Evolutionary conservation across 2,797 vertebrate species (phyloP).

Genomic region (Australoheros facetus): DNA sequence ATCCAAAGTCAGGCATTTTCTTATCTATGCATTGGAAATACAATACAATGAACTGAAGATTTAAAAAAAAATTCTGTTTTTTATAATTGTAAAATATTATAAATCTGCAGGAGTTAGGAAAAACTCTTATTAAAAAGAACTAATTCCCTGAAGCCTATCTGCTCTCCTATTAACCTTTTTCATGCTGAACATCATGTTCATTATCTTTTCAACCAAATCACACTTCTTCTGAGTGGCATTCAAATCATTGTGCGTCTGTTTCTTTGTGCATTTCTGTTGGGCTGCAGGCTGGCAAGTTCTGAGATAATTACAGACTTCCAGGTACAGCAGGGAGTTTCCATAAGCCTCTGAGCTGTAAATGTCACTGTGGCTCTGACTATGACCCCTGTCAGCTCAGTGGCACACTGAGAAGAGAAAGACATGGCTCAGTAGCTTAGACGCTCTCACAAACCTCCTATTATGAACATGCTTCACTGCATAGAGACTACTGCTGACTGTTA

Average conservation of each 20-base stretch:
- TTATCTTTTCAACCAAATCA: conserved; percentile 12
- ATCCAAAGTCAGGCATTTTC: not conserved
- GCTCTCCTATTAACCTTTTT: conserved; percentile 15
- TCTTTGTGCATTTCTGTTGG: conserved; percentile 20
- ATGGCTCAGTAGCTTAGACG: conserved; percentile 30
- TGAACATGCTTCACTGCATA: not conserved
- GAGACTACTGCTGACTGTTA: not conserved
- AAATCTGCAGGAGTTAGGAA: not conserved
- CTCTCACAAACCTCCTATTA: not conserved
- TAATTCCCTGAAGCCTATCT: conserved; percentile 1
- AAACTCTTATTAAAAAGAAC: not conserved
- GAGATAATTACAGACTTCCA: conserved; percentile 56
- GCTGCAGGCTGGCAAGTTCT: not conserved
- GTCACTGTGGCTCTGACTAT: conserved; percentile 51
- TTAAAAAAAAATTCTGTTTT: not conserved
- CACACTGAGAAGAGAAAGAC: conserved; percentile 41
- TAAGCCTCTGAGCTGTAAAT: conserved; percentile 65
- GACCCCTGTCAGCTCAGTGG: conserved; percentile 57
- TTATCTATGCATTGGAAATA: not conserved
- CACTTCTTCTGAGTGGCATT: conserved; percentile 5
- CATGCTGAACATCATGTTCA: not conserved
- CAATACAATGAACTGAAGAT: not conserved
- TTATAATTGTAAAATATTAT: conserved; percentile 2
- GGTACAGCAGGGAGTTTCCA: conserved; percentile 51
- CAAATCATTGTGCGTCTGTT: conserved; percentile 22